Evolutionary conservation across 2,113 vertebrate genomes (phyloP).

Genomic region (Desmodus rotundus): DNA sequence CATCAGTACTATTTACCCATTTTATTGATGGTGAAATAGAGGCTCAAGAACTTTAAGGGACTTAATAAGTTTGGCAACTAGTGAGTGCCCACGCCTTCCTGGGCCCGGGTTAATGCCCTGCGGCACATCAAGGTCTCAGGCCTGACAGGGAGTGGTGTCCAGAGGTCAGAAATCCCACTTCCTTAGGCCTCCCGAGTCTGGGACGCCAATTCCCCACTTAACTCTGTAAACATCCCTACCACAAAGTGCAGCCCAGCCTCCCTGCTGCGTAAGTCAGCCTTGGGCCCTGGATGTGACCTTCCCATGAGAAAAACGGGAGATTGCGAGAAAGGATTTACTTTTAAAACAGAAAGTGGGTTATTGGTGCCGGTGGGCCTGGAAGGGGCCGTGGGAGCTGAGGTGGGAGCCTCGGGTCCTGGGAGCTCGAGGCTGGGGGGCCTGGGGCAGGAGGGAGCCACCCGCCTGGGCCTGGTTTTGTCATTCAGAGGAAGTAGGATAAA

Average conservation of each 20-base stretch:
- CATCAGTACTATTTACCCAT: background rate
- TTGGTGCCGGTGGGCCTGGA: background rate
- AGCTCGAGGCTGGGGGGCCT: background rate
- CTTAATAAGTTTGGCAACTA: slow-evolving; percentile 33
- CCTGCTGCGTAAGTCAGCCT: no score
- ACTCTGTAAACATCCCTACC: no score
- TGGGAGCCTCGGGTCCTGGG: background rate
- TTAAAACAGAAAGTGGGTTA: background rate
- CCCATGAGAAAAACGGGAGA: background rate
- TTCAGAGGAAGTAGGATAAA: slow-evolving; percentile 46
- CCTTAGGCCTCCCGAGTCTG: background rate
- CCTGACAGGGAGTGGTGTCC: background rate
- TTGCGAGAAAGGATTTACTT: background rate
- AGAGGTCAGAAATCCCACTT: background rate
- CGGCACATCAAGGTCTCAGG: background rate
- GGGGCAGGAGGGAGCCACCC: background rate
- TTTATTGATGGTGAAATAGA: background rate
- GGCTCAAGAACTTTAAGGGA: background rate
- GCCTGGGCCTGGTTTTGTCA: slow-evolving; percentile 26
- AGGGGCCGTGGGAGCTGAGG: background rate
- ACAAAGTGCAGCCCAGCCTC: no score
- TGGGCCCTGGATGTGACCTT: background rate
- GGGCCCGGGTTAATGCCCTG: background rate
- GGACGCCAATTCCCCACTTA: background rate
- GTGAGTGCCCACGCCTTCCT: background rate